Evolutionary conservation across 1,140 invertebrate species (phyloP).

Genomic region (Piezodorus guildinii): DNA sequence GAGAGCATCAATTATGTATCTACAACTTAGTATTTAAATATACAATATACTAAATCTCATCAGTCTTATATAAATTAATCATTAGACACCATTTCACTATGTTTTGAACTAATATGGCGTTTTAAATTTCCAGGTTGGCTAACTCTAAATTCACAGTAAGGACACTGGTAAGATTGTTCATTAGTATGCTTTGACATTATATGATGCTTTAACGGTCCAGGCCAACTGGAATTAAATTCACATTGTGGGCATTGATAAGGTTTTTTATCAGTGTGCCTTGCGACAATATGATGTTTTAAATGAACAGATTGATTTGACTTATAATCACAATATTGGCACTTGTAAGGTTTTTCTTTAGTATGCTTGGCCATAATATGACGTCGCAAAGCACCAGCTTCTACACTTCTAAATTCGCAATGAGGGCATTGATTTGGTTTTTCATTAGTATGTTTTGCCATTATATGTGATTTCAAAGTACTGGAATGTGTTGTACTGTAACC

Average conservation of each 20-base stretch:
- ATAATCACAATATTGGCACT: neutral
- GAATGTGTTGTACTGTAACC: neutral
- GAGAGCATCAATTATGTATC: no score
- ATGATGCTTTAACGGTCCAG: neutral
- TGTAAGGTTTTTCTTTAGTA: neutral
- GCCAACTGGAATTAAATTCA: neutral
- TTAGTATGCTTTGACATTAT: neutral
- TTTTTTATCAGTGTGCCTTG: neutral
- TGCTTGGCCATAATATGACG: neutral
- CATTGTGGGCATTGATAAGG: neutral
- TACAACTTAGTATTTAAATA: no score
- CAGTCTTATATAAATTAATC: no score
- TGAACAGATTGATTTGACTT: neutral
- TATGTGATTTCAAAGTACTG: neutral
- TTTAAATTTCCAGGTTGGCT: neutral
- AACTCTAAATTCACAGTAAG: constrained; percentile 1
- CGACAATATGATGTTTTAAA: neutral
- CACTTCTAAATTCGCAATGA: neutral
- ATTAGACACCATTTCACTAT: neutral
- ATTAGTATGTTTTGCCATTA: neutral
- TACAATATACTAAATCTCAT: no score
- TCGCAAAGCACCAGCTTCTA: neutral
- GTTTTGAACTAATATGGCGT: neutral
- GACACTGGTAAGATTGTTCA: neutral
- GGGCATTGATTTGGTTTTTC: neutral